Conservation (phyloP, 2,113 vertebrate species). For the Regulus satrapa region DNA sequence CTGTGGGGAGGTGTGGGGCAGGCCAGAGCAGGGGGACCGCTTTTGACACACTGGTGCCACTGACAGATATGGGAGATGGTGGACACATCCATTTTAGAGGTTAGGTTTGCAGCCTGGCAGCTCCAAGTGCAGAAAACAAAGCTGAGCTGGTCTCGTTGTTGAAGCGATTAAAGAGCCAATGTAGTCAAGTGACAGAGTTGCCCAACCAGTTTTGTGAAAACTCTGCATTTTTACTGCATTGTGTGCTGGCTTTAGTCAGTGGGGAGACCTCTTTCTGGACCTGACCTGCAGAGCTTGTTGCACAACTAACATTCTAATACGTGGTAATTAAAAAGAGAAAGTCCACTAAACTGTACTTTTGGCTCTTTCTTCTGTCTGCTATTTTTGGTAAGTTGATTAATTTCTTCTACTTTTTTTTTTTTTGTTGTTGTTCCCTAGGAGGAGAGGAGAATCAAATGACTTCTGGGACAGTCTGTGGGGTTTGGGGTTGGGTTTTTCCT, state of each 20-base stretch:
- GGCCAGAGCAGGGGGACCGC: no score
- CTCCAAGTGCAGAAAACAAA: conserved; percentile 1
- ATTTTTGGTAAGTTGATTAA: neutral
- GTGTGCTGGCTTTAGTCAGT: neutral
- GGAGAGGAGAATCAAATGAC: neutral
- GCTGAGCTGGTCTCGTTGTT: neutral
- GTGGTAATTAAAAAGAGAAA: neutral
- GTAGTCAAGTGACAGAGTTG: conserved; percentile 35
- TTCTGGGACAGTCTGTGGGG: neutral
- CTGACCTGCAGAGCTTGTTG: neutral
- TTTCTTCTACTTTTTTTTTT: neutral
- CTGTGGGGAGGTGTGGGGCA: neutral
- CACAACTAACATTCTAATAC: neutral
- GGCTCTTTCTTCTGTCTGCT: neutral
- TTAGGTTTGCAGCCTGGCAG: neutral
- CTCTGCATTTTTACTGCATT: neutral
- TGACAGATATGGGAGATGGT: neutral
- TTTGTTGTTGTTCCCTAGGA: neutral
- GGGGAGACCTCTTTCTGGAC: neutral
- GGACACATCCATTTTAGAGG: neutral
- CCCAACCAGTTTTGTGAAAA: conserved; percentile 45
- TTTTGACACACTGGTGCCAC: neutral
- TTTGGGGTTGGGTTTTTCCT: neutral
- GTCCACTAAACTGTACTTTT: neutral
- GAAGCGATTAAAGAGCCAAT: neutral